These are phyloP conservation scores for Diadumene lineata DNA, from an alignment of 92 coral and sea anemone genomes.

Conservation along the genomic window DNA sequence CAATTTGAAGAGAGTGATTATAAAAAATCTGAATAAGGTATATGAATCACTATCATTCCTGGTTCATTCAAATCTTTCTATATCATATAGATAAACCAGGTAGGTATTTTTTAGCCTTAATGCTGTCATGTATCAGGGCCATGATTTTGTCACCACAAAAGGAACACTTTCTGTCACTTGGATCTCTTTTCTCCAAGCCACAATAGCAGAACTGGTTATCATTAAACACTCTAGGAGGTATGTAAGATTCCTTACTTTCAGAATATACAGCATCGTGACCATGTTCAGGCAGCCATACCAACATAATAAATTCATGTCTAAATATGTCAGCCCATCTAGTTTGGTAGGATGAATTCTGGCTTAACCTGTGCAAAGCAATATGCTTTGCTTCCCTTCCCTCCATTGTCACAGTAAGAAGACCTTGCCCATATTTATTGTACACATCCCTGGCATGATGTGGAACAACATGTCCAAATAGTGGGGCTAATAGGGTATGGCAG, in stretches of 20 bases:
- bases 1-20: not conserved
- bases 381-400: conserved; percentile 76
- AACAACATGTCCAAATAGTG: conserved; percentile 68
- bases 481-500: conserved; percentile 53
- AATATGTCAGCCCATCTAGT: conserved; percentile 62
- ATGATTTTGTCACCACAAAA: conserved; percentile 50
- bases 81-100: not conserved
- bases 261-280: conserved; percentile 52
- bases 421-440: conserved; percentile 47
- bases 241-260: conserved; percentile 52
- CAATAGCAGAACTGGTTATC: conserved; percentile 61
- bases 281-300: conserved; percentile 76
- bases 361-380: conserved; percentile 49
- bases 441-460: conserved; percentile 58
- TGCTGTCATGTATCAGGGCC: conserved; percentile 38
- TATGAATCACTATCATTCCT: not conserved
- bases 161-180: conserved; percentile 39
- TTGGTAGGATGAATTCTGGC: conserved; percentile 59
- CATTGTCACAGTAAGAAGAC: conserved; percentile 65
- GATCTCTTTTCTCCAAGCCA: conserved; percentile 59
- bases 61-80: not conserved
- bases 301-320: conserved; percentile 74
- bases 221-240: conserved; percentile 49
- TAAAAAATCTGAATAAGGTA: not conserved
- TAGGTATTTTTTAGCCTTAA: conserved; percentile 31